Conservation (phyloP, 1,140 invertebrate species). For the Choristoneura fumiferana region DNA sequence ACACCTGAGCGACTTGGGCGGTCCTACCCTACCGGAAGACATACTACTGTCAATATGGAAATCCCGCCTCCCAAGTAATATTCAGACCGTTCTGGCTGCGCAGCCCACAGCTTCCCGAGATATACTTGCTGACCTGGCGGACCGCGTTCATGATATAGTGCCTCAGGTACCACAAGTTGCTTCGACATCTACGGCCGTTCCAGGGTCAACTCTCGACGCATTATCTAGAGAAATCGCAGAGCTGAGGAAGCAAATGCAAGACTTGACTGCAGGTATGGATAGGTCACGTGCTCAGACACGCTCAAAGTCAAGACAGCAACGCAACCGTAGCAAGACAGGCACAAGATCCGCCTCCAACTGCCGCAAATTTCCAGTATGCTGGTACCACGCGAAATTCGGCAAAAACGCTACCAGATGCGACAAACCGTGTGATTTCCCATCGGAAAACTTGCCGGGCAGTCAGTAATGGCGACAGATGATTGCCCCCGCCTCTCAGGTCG, state of each 20-base stretch:
- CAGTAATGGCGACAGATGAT: conserved; percentile 35
- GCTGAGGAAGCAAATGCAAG: not conserved
- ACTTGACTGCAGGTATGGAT: not conserved
- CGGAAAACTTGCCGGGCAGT: conserved; percentile 30
- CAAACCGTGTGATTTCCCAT: conserved; percentile 30
- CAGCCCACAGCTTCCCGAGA: not conserved
- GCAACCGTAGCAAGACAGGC: not conserved
- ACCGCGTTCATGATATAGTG: not conserved
- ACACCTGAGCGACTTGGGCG: conserved; percentile 19
- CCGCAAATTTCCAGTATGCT: conserved; percentile 27
- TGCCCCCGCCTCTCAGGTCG: conserved; percentile 30
- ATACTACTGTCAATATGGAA: conserved; percentile 2
- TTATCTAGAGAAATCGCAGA: not conserved
- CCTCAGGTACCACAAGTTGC: not conserved
- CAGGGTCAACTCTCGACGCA: not conserved
- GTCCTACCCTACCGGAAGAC: not conserved
- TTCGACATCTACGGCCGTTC: not conserved
- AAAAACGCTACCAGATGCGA: conserved; percentile 29
- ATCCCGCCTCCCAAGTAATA: not conserved
- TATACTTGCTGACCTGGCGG: not conserved
- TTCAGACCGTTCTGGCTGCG: not conserved
- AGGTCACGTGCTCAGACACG: not conserved
- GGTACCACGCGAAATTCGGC: conserved; percentile 35
- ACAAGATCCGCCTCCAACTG: conserved; percentile 25
- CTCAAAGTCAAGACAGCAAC: not conserved